These are phyloP conservation scores for Spea bombifrons DNA, from an alignment of 2,113 vertebrate genomes.

Conservation along the genomic window DNA sequence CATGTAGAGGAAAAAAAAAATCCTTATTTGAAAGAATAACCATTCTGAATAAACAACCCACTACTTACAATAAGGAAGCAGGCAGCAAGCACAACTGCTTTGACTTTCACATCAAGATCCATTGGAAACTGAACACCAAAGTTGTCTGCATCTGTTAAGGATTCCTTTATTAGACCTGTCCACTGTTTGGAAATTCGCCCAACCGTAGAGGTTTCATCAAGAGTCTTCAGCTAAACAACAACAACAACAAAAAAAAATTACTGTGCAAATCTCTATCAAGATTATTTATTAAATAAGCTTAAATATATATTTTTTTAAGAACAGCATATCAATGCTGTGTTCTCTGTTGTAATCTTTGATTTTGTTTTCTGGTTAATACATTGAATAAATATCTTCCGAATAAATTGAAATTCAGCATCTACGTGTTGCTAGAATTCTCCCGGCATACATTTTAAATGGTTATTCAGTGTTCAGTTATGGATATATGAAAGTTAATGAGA, in stretches of 20 bases:
- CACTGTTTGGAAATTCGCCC: conserved; percentile 88
- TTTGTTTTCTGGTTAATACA: no score
- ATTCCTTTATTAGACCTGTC: conserved; percentile 77
- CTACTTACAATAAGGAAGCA: conserved; percentile 85
- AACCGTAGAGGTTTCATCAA: conserved; percentile 62
- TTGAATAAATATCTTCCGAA: no score
- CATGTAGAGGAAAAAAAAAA: background rate
- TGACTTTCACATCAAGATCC: conserved; percentile 83
- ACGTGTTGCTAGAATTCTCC: no score
- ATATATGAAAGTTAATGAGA: no score
- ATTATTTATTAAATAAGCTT: background rate
- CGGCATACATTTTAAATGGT: no score
- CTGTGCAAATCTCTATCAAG: background rate
- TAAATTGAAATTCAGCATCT: no score
- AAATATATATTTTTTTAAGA: background rate
- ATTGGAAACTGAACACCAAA: conserved; percentile 86
- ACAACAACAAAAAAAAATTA: background rate
- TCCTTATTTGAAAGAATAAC: no score
- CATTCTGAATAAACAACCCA: no score
- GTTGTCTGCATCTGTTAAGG: conserved; percentile 82
- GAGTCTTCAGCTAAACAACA: conserved; percentile 69
- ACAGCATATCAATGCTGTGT: background rate
- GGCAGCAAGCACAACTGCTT: conserved; percentile 83
- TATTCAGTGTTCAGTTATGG: no score
- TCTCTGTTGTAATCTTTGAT: background rate